Base-by-base conservation (phyloP, 2,797 vertebrate genomes). In the Acipenser transmontanus region DNA sequence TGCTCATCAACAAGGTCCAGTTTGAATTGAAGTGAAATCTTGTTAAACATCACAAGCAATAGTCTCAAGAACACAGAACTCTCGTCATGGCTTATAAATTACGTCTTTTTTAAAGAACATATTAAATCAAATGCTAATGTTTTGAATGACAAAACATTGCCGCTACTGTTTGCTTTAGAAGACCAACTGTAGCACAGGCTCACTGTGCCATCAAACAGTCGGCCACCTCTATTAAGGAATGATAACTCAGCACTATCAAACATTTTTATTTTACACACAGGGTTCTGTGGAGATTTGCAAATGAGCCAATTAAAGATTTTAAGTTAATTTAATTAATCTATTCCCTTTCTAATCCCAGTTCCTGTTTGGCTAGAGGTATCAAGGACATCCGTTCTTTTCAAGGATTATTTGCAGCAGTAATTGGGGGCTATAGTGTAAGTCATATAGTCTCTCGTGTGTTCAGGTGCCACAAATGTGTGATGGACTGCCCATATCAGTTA, bases 351-450 rank as follows among this genome's bases (percentile, higher is more conserved):
- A 61, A 64, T 65, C 47, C 64, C 49, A 57, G 59, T 50, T 64
- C 59, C 50, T 52, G 47, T 59, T 65, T 47, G 34, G 56, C 50
- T 49, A 60, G 48, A 57, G 49, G 49, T 49, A 49, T 34, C 60
- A 69, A 69, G 64, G 68, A 69, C 63, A 61, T 47, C 64, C 51
- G 59, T 56, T 60, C 56, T 51, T 69, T 64, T 69, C 54, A 59
- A 69, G 68, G 68, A 64, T 69, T 69, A 64, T 63, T 69, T 64
- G 13, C 64, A 64, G 56, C 49, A 56, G 49, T 49, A 69, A 69
- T 69, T 69, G 50, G 48, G 56, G 62, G 54, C 54, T 48, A 49
- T 62, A 47, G 52, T 56, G 51, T 14, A 59, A 13, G 62, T 60
- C 54, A 14, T 47, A 49, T 50, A 56, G 56, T 47, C 67, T 59